phyloP scores from a whole-genome alignment of 2,797 vertebrate genomes.

The Buceros bicornis region DNA sequence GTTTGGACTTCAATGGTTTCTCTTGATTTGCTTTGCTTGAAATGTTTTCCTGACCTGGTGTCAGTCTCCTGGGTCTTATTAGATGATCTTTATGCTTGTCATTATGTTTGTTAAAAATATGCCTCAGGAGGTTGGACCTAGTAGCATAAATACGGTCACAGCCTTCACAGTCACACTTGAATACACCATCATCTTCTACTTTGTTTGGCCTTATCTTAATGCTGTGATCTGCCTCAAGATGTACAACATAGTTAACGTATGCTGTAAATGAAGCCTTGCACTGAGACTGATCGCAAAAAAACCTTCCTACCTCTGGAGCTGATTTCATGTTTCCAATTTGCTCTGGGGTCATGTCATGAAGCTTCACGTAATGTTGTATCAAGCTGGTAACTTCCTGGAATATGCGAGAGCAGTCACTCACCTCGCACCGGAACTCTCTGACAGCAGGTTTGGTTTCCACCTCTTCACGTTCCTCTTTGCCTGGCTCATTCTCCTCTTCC shows the following conservation, averaged over 20 bases:
- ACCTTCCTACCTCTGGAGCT: slow-evolving; percentile 83
- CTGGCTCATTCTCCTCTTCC: slow-evolving; percentile 84
- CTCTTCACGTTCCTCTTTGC: slow-evolving; percentile 79
- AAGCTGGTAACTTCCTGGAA: slow-evolving; percentile 92
- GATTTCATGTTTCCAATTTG: slow-evolving; percentile 87
- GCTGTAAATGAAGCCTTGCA: slow-evolving; percentile 88
- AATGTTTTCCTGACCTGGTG: slow-evolving; percentile 83
- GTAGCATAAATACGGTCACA: slow-evolving; percentile 96
- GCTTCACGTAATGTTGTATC: slow-evolving; percentile 93
- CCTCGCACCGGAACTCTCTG: slow-evolving; percentile 92
- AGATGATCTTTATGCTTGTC: slow-evolving; percentile 91
- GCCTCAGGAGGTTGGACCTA: slow-evolving; percentile 93
- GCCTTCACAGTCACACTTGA: slow-evolving; percentile 92
- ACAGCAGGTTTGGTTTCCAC: slow-evolving; percentile 76
- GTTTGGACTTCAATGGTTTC: slow-evolving; percentile 79
- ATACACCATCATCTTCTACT: slow-evolving; percentile 86
- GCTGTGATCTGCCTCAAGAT: slow-evolving; percentile 89
- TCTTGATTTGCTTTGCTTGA: slow-evolving; percentile 85
- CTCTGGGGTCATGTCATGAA: slow-evolving; percentile 90
- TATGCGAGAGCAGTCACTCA: slow-evolving; percentile 93
- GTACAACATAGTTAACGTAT: slow-evolving; percentile 88
- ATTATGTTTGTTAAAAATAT: slow-evolving; percentile 95
- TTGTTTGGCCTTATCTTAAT: slow-evolving; percentile 77
- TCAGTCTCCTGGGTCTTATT: slow-evolving; percentile 86
- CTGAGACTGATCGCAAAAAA: slow-evolving; percentile 90